Conservation (phyloP, 1,140 invertebrate species). For the Sweltsa coloradensis region DNA sequence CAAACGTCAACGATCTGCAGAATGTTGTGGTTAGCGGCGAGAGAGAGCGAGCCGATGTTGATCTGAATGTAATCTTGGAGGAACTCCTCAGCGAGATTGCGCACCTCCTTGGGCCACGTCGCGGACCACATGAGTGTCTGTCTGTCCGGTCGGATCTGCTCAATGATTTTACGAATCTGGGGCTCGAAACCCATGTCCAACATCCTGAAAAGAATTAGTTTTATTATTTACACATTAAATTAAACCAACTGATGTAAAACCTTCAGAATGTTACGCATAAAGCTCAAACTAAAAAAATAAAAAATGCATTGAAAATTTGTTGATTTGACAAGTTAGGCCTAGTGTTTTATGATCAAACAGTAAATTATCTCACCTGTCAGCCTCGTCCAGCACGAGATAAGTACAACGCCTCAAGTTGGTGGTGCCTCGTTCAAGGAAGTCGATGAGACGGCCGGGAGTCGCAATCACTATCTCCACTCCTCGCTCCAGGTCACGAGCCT, state of each 20-base stretch:
- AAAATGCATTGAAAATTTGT: no score
- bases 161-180: constrained; percentile 93
- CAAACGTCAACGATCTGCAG: constrained; percentile 52
- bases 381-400: constrained; percentile 94
- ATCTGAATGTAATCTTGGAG: constrained; percentile 47
- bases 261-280: no score
- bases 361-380: no score
- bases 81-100: constrained; percentile 50
- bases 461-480: constrained; percentile 90
- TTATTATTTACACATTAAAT: no score
- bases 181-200: constrained; percentile 99
- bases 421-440: constrained; percentile 83
- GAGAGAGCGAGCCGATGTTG: constrained; percentile 48
- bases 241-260: no score
- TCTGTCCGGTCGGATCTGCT: constrained; percentile 83
- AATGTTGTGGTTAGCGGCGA: constrained; percentile 59
- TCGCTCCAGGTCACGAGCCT: constrained; percentile 80
- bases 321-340: no score
- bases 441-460: constrained; percentile 92
- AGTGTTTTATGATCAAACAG: no score
- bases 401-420: constrained; percentile 65
- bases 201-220: no score
- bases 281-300: no score
- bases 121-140: constrained; percentile 97
- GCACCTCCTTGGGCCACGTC: constrained; percentile 95